phyloP scores from a whole-genome alignment of 1,140 invertebrate species.

The Eumaeus atala region DNA sequence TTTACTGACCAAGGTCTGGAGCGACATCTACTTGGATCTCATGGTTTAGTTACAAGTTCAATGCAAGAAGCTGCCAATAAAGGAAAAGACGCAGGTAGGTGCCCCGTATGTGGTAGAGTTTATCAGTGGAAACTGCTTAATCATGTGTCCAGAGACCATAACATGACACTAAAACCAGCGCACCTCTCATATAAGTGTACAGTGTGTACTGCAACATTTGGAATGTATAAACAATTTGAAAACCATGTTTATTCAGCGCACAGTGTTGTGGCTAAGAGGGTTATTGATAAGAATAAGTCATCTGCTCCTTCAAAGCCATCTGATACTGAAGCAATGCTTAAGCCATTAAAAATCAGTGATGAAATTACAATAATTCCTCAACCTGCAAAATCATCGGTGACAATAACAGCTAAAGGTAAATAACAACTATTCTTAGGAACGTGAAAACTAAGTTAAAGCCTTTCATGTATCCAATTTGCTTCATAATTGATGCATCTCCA shows the following conservation, averaged over 20 bases:
- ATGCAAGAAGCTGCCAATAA: conserved; percentile 97
- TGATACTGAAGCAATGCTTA: conserved; percentile 82
- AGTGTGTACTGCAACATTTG: conserved; percentile 95
- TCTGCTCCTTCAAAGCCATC: conserved; percentile 55
- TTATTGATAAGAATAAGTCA: conserved; percentile 85
- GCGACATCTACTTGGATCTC: conserved; percentile 93
- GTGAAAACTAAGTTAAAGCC: conserved; percentile 34
- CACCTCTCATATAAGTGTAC: conserved; percentile 96
- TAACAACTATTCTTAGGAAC: conserved; percentile 47
- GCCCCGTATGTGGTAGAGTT: conserved; percentile 94
- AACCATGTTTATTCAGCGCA: conserved; percentile 96
- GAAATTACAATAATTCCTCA: conserved; percentile 95
- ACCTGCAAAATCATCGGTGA: conserved; percentile 75
- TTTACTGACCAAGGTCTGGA: conserved; percentile 89
- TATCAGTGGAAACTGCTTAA: conserved; percentile 95
- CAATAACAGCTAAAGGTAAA: conserved; percentile 64
- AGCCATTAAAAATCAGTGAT: conserved; percentile 92
- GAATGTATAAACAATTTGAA: conserved; percentile 96
- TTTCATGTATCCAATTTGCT: conserved; percentile 33
- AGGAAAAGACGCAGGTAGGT: conserved; percentile 94
- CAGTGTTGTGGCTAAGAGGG: conserved; percentile 89
- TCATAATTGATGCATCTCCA: conserved; percentile 44
- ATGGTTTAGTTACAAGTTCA: conserved; percentile 95
- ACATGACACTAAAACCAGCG: conserved; percentile 93
- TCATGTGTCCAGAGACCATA: conserved; percentile 93